Base-by-base conservation (phyloP, 2,888 invertebrate species). In the Luperina testacea region DNA sequence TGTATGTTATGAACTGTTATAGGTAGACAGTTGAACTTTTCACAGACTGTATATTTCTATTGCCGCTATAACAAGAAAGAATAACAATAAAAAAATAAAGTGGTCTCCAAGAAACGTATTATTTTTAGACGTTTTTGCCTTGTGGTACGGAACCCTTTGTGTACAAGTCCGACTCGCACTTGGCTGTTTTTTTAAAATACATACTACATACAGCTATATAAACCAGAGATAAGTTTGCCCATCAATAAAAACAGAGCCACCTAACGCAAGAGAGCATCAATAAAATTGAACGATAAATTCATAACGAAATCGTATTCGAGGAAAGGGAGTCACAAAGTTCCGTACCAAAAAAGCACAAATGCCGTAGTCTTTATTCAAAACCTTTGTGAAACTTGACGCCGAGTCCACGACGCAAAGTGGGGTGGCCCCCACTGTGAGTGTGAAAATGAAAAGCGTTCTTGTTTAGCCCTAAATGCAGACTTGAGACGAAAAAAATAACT, bases 361-460 rank as follows among this genome's bases (percentile, higher is more conserved):
- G 88, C 87, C 91, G 90, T 90, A 90, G 90, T 92, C 91, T 92
- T 92, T 92, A 94, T 94, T 93, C 93, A 92, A 91, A 92, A 92
- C 93, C 92, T 93, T 94, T 93, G 92, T 93, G 89, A 84, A 91
- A 94, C 92, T 92, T 94, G 93, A 93, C 93, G 90, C 87, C 82
- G 85, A 86, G 87, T 88, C 72, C 84, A 83, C 82, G 84, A 72
- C 71, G 45, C 59, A 86, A 91, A 92, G 91, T 91, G 90, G 88
- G 84, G 85, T 81, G 87, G 88, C 88, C 89, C 77, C 85, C 87
- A 87, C 84, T 81, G 85, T 72, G 88, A 92, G 92, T 93, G 92
- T 90, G 92, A 92, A 93, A 94, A 93, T 92, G 92, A 93, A 93
- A 93, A 92, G 90, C 90, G 84, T 88, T 88, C 90, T 92, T 92